These are phyloP conservation scores for Herpailurus yagouaroundi DNA, from an alignment of 2,113 vertebrate genomes.

Conservation along the genomic window DNA sequence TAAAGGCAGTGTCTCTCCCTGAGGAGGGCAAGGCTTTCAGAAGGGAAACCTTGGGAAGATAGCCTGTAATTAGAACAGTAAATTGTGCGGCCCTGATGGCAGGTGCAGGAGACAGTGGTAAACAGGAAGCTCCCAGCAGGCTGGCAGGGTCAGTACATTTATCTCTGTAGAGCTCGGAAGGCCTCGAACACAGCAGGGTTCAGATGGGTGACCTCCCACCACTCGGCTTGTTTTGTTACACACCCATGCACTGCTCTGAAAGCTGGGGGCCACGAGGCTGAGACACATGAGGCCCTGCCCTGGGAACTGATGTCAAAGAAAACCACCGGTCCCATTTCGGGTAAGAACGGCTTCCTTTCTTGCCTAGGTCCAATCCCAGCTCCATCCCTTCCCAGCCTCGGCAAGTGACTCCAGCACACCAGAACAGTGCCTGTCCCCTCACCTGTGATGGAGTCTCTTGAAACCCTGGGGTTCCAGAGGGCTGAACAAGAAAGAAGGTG, in stretches of 20 bases:
- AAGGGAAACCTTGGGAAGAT: background rate
- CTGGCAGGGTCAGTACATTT: background rate
- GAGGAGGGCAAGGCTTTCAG: background rate
- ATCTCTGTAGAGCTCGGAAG: background rate
- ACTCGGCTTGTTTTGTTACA: background rate
- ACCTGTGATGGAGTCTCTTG: background rate
- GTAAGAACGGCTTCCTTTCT: background rate
- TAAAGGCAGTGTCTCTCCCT: background rate
- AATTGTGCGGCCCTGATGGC: background rate
- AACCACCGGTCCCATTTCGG: background rate
- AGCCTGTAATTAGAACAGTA: background rate
- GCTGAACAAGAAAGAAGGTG: background rate
- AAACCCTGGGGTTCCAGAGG: background rate
- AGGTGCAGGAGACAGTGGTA: background rate
- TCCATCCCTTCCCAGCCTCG: background rate
- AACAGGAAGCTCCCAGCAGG: background rate
- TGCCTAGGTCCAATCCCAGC: background rate
- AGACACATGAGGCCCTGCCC: background rate
- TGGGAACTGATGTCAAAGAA: background rate
- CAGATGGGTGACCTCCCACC: background rate
- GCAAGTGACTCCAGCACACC: background rate
- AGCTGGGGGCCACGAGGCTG: rapidly evolving
- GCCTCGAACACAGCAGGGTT: background rate
- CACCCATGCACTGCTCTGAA: background rate
- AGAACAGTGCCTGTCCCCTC: background rate